Evolutionary conservation across 2,113 vertebrate species (phyloP), one percentile per base, ranked within the genome.

Genomic region (Nanorana parkeri): DNA sequence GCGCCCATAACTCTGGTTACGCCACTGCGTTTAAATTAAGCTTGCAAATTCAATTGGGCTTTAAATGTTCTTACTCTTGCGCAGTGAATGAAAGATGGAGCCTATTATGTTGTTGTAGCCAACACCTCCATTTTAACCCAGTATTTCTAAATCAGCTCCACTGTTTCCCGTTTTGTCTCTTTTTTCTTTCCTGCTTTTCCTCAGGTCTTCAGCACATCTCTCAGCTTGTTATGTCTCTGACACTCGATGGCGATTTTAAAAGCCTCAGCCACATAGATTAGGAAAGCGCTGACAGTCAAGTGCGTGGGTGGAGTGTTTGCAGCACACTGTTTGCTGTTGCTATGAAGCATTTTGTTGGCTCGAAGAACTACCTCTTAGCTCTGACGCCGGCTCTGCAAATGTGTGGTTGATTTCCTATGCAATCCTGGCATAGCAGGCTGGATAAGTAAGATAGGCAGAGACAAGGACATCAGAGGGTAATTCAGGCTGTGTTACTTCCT

Each of bases 261-360:
- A 73, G 68, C 69, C 21, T 66, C 28, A 82, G 29, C 60, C 69
- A 82, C 61, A 74, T 55, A 74, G 69, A 82, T 82, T 65, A 51
- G 80, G 28, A 75, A 75, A 80, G 78, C 78, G 78, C 78, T 80
- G 78, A 80, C 68, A 80, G 67, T 47, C 51, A 26, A 75, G 61
- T 36, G 80, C 61, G 80, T 82, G 69, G 80, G 80, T 56, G 80
- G 80, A 82, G 26, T 82, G 80, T 82, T 82, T 82, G 80, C 61
- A 82, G 80, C 61, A 54, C 36, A 51, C 69, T 82, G 69, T 82
- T 82, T 82, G 69, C 80, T 82, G 80, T 82, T 82, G 80, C 80
- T 75, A 82, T 74, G 80, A 69, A 47, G 80, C 32, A 47, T 51
- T 82, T 67, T 55, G 51, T 74, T 82, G 80, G 69, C 69, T 73